Conservation (phyloP, 2,113 vertebrate species). For the Gasterosteus aculeatus region DNA sequence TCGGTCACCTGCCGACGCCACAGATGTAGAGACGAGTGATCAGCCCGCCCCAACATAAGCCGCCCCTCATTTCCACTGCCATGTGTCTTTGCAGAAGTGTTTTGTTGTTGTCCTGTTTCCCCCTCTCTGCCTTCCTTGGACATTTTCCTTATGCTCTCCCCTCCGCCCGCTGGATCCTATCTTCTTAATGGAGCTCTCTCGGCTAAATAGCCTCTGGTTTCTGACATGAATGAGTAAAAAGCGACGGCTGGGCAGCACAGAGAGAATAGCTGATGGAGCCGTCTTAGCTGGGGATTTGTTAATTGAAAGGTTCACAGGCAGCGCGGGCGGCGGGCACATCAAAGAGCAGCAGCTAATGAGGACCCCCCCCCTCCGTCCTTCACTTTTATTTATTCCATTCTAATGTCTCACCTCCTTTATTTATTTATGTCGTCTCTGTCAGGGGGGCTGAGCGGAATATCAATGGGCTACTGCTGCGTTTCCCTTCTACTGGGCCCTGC, state of each 20-base stretch:
- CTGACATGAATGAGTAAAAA: conserved; percentile 73
- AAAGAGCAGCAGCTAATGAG: conserved; percentile 82
- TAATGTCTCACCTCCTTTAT: conserved; percentile 67
- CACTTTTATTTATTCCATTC: conserved; percentile 76
- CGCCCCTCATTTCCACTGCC: conserved; percentile 35
- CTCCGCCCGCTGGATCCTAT: conserved; percentile 40
- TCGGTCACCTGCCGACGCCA: neutral
- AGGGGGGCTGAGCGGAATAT: conserved; percentile 62
- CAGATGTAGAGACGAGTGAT: conserved; percentile 31
- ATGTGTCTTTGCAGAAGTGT: conserved; percentile 21
- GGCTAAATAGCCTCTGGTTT: conserved; percentile 71
- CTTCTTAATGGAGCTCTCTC: conserved; percentile 71
- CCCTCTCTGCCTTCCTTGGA: conserved; percentile 35
- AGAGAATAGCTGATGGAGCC: conserved; percentile 77
- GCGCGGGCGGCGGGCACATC: conserved; percentile 72
- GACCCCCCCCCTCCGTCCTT: conserved; percentile 56
- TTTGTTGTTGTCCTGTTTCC: neutral
- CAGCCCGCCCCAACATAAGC: conserved; percentile 32
- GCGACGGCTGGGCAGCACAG: conserved; percentile 53
- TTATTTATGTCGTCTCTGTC: conserved; percentile 58
- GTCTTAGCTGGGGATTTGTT: conserved; percentile 69
- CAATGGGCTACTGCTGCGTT: conserved; percentile 43
- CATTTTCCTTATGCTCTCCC: conserved; percentile 52
- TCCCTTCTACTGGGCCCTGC: conserved; percentile 44
- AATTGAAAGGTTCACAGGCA: conserved; percentile 80